phyloP scores from a whole-genome alignment of 2,113 vertebrate genomes.

The Pantherophis guttatus region DNA sequence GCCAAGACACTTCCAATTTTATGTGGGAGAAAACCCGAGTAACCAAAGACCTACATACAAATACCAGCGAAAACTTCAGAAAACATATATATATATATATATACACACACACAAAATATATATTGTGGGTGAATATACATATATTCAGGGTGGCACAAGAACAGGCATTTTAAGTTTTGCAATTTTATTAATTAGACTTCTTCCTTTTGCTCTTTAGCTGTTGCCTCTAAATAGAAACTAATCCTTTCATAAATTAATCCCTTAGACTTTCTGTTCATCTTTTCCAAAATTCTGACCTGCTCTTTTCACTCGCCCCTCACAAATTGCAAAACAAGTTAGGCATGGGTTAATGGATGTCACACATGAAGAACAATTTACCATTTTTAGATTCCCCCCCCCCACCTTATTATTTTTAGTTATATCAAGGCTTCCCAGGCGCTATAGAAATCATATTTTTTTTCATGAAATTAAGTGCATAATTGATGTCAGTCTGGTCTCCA shows the following conservation, averaged over 20 bases:
- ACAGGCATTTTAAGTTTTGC: background rate
- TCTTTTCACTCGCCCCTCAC: background rate
- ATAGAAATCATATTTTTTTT: background rate
- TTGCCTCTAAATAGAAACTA: background rate
- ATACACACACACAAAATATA: too few relatives aligned
- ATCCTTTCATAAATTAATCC: constrained; percentile 2
- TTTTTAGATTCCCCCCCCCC: background rate
- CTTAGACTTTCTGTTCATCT: background rate
- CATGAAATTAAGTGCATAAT: background rate
- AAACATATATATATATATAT: too few relatives aligned
- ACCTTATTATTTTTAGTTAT: background rate
- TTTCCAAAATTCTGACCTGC: background rate
- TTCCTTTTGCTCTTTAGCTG: background rate
- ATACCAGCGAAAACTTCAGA: too few relatives aligned
- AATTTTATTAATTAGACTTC: background rate
- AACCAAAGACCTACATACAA: too few relatives aligned
- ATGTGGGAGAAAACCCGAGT: too few relatives aligned
- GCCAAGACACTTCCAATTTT: too few relatives aligned
- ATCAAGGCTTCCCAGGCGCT: background rate
- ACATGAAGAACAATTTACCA: too few relatives aligned
- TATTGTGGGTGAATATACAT: too few relatives aligned
- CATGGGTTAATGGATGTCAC: background rate
- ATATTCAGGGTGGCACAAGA: background rate
- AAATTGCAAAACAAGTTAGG: background rate
- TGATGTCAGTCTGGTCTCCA: background rate